Percentiles rank a stretch among this genome's conserved stretches.
These are phyloP conservation scores for Pseudopipra pipra DNA, from an alignment of 2,113 vertebrate genomes.

Conservation along the genomic window DNA sequence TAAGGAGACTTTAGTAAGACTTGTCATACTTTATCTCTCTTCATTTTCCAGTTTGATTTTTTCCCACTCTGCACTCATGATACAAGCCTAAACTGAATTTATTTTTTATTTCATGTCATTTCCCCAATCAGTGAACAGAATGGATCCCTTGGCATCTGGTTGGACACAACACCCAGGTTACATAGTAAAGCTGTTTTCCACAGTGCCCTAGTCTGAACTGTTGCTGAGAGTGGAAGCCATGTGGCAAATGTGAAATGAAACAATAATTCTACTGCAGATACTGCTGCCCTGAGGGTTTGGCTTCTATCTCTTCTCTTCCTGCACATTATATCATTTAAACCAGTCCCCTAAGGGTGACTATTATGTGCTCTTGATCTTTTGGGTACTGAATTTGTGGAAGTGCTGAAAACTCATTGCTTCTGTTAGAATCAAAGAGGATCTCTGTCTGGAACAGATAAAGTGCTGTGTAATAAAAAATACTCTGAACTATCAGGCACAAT, in stretches of 20 bases:
- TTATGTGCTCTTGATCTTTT: neutral
- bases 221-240: neutral
- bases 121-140: neutral
- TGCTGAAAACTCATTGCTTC: neutral
- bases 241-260: neutral
- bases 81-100: neutral
- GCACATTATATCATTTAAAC: slow-evolving; percentile 5
- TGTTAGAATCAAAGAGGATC: neutral
- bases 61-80: neutral
- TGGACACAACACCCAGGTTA: neutral
- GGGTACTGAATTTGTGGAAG: neutral
- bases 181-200: neutral
- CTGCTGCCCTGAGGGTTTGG: neutral
- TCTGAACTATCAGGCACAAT: neutral
- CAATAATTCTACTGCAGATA: neutral
- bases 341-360: neutral
- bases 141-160: neutral
- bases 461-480: neutral
- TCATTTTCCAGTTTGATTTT: neutral
- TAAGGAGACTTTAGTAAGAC: neutral
- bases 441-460: neutral
- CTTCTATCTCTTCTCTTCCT: neutral
- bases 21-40: neutral
- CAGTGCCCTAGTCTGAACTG: neutral
- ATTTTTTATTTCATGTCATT: neutral